Base-by-base conservation (phyloP, 2,888 invertebrate genomes). In the Deroplatys truncata region DNA sequence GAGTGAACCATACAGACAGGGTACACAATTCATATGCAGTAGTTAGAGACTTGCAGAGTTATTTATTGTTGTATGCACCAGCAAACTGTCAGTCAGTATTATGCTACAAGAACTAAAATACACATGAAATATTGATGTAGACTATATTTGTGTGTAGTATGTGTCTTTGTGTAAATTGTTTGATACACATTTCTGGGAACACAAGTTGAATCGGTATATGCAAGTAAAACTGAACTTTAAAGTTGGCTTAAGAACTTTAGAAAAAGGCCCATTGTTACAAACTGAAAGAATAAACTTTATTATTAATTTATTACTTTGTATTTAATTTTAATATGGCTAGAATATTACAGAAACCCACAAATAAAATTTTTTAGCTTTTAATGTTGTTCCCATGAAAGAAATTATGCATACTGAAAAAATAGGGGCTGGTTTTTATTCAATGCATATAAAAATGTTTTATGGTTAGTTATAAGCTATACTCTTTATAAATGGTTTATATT, bases 81-180 rank as follows among this genome's bases (percentile, higher is more conserved):
- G 56, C 56, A 72, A 72, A 72, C 56, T 72, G 56, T 72, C 56
- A 4, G 86, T 82, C 86, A 72, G 86, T 86, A 86, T 86, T 86
- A 86, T 86, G 86, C 82, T 20, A 86, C 86, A 86, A 86, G 86
- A 43, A 86, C 86, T 82, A 86, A 82, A 31, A 31, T 86, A 82
- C 82, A 86, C 72, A 49, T 82, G 82, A 86, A 86, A 86, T 72
- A 72, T 72, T 20, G 56, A 72, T 72, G 56, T 72, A 72, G 56
- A 20, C 20, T 72, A 72, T 20, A 72, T 72, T 20, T 72, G 56
- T 72, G 16, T 72, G 56, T 72, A 72, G 56, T 72, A 20, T 72
- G 20, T 72, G 56, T 72, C 56, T 72, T 25, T 72, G 56, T 72
- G 56, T 72, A 72, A 16, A 72, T 20, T 15, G 56, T 72, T 72